A percentile compares a stretch with the other conserved stretches of the same genome.
phyloP scores from a whole-genome alignment of 37 sponge, comb jelly and placozoan species.

The Mnemiopsis leidyi region DNA sequence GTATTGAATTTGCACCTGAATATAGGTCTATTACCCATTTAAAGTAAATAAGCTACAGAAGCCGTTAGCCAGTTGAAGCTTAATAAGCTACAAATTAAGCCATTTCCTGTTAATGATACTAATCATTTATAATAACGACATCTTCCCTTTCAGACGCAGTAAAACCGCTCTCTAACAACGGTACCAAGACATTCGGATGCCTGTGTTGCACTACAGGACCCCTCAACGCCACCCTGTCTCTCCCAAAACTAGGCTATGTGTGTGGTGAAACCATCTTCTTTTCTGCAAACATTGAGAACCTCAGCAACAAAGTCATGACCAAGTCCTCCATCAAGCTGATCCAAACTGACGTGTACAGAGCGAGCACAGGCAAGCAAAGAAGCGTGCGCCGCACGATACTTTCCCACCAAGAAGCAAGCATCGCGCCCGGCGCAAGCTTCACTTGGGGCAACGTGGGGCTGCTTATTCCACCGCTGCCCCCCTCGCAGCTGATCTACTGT shows the following conservation, averaged over 20 bases:
- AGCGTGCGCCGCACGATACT: not conserved
- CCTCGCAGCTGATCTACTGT: conserved; percentile 6
- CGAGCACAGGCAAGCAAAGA: not conserved
- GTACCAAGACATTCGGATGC: not conserved
- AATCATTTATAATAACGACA: too few species aligned
- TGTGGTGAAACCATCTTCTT: conserved; percentile 30
- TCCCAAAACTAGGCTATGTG: not conserved
- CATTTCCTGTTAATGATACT: too few species aligned
- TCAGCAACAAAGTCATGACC: conserved; percentile 11
- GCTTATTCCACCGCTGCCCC: not conserved
- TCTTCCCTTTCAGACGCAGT: conserved; percentile 9
- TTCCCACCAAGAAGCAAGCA: not conserved
- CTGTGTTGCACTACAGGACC: conserved; percentile 1
- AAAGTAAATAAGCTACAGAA: too few species aligned
- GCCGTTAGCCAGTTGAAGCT: too few species aligned
- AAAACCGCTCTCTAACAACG: not conserved
- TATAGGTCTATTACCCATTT: too few species aligned
- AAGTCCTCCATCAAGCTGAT: not conserved
- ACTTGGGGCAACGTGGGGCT: not conserved
- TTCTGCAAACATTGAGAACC: not conserved
- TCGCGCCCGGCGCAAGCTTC: not conserved
- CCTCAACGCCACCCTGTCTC: not conserved
- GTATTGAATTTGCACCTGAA: too few species aligned
- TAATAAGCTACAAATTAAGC: too few species aligned
- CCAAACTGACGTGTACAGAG: not conserved